A percentile compares a stretch with the other conserved stretches of the same genome.
These are phyloP conservation scores for Zaprionus kolodkinae DNA, from an alignment of 1,140 invertebrate genomes.

Conservation along the genomic window DNA sequence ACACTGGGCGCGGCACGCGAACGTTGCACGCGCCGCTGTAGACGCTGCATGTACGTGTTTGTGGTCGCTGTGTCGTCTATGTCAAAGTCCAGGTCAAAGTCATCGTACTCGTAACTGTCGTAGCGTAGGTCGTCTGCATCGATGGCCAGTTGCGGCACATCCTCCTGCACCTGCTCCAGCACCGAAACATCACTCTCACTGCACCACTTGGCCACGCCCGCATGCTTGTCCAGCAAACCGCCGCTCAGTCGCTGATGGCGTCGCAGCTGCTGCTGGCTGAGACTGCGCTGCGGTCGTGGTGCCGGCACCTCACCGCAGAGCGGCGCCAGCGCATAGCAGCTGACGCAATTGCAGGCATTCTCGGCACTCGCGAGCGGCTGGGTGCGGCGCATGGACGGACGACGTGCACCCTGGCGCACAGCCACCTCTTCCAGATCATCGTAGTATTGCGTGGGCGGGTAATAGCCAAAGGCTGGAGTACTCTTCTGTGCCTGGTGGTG, in stretches of 20 bases:
- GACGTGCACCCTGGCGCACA: constrained; percentile 53
- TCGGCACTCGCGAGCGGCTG: constrained; percentile 21
- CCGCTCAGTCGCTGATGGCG: constrained; percentile 75
- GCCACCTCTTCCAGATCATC: constrained; percentile 67
- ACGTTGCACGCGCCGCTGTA: constrained; percentile 24
- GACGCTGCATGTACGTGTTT: constrained; percentile 38
- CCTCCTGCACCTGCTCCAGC: constrained; percentile 68
- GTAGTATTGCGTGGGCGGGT: constrained; percentile 50
- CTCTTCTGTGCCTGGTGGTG: constrained; percentile 26
- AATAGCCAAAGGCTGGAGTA: constrained; percentile 24
- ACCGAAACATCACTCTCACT: constrained; percentile 81
- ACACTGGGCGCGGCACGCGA: constrained; percentile 25
- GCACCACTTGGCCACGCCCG: constrained; percentile 76
- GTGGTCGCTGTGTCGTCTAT: constrained; percentile 47
- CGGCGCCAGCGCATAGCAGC: constrained; percentile 77
- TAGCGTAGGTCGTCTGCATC: constrained; percentile 49
- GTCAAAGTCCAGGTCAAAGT: constrained; percentile 75
- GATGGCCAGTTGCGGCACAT: constrained; percentile 18
- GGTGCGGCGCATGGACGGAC: constrained; percentile 57
- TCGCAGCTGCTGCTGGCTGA: constrained; percentile 77
- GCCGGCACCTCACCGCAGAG: constrained; percentile 72
- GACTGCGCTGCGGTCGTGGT: constrained; percentile 70
- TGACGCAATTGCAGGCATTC: constrained; percentile 73
- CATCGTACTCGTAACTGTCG: constrained; percentile 71
- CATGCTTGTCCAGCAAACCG: constrained; percentile 48